Base-by-base conservation (phyloP, 2,113 vertebrate species). In the Aegithalos caudatus region DNA sequence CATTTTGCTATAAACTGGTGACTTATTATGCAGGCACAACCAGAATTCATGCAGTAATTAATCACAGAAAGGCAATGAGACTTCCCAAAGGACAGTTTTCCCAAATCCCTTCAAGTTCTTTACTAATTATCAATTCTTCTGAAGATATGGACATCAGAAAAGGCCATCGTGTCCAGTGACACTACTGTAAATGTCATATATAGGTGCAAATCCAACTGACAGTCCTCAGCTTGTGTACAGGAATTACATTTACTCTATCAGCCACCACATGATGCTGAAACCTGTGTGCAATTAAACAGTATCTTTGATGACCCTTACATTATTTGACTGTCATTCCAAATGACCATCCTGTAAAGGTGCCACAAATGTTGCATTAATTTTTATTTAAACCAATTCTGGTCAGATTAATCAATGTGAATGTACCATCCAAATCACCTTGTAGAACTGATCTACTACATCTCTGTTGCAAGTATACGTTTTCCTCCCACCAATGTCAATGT, bases 111-210 rank as follows among this genome's bases (percentile, higher is more conserved):
- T 61, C 11, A 54, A 82, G 13, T 38, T 67, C 25, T 28, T 80
- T 47, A 35, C 3, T 12, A 71, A 64, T 57, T 69, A 74, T 23
- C 44, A 86, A 40, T 42, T 67, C 7, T 69, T 95, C 33, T 69
- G 20, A 77, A 50, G 57, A 69, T 28, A 44, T 5, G 8, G 42
- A 33, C 21, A 72, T 42, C 27, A 47, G 37, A 83, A 94, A 82
- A 27, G 7, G 27, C 65, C 11, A 50, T 1, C 1, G 0, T 4
- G 1, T 50, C 23, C 78, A 65, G 17, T 50, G 74, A 86, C 1
- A 2, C 28, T 72, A 50, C 57, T 40, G 44, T 51, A 76, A 80
- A 86, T 66, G 17, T 40, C 35, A 35, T 18, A 25, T 35, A 35
- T 5, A n/a, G 1, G 15, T 47, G 5, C 18, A 81, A 60, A 38